Conservation (phyloP, 2,113 vertebrate genomes). For the Pholis gunnellus region DNA sequence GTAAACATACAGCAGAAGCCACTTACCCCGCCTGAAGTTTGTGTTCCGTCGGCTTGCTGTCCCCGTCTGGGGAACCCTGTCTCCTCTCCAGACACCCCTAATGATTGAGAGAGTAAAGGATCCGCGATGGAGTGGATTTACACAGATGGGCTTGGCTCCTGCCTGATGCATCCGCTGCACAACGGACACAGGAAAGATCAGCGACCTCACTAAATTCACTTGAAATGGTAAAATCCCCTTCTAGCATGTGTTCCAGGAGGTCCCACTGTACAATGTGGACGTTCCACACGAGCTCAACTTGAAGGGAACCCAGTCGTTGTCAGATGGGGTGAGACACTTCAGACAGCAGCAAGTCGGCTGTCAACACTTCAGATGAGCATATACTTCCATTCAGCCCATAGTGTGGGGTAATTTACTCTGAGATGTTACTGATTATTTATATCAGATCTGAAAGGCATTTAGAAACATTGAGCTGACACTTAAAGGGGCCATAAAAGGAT, state of each 20-base stretch:
- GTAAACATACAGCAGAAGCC: conserved; percentile 75
- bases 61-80: conserved; percentile 42
- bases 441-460: conserved; percentile 44
- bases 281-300: background rate
- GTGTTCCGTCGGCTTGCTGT: conserved; percentile 49
- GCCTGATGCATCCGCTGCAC: conserved; percentile 35
- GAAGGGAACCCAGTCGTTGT: conserved; percentile 9
- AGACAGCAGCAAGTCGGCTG: conserved; percentile 5
- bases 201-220: conserved; percentile 19
- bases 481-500: conserved; percentile 40
- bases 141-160: conserved; percentile 17
- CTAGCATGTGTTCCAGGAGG: conserved; percentile 2
- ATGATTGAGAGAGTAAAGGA: conserved; percentile 65
- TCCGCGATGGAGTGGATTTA: conserved; percentile 46
- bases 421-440: conserved; percentile 41
- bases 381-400: conserved; percentile 3
- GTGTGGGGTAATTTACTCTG: conserved; percentile 7
- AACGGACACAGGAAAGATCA: conserved; percentile 20
- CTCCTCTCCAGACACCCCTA: conserved; percentile 52
- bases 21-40: conserved; percentile 67
- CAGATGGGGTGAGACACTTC: background rate
- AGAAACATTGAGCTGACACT: conserved; percentile 37
- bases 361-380: conserved; percentile 10
- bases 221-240: conserved; percentile 21
- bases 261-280: background rate